Evolutionary conservation across 2,888 invertebrate species (phyloP).

Genomic region (Eulithis prunata): DNA sequence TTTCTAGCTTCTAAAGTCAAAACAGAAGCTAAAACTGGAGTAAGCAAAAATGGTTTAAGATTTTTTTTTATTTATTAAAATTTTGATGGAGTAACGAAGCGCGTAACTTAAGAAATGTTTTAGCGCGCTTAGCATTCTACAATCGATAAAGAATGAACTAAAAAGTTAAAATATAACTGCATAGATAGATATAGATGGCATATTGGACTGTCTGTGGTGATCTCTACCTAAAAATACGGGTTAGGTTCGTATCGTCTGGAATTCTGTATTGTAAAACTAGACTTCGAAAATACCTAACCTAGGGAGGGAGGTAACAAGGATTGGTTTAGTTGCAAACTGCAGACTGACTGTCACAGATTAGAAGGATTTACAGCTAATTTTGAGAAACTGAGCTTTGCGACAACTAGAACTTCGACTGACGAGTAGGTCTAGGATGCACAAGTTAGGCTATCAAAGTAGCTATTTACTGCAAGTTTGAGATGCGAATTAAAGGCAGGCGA

Average conservation of each 20-base stretch:
- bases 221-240: no score
- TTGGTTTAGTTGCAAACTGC: conserved; percentile 4
- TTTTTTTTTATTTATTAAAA: no score
- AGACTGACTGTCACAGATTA: conserved; percentile 40
- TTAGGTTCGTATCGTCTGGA: no score
- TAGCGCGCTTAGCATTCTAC: no score
- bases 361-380: conserved; percentile 36
- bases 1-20: conserved; percentile 13
- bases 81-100: no score
- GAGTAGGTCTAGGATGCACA: conserved; percentile 10
- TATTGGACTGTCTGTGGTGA: no score
- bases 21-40: not conserved
- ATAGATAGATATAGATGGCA: no score
- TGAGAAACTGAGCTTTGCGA: conserved; percentile 47
- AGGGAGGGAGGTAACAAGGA: not conserved
- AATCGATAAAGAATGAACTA: no score
- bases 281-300: conserved; percentile 1
- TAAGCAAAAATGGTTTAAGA: not conserved
- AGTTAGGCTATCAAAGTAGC: conserved; percentile 8
- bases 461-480: not conserved
- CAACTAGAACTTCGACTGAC: conserved; percentile 31
- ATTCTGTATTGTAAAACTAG: no score
- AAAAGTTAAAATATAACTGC: no score
- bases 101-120: no score
- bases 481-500: no score